A percentile compares a stretch with the other conserved stretches of the same genome.
These are phyloP conservation scores for Fragum sueziense DNA, from an alignment of 2,888 invertebrate species.

Conservation along the genomic window DNA sequence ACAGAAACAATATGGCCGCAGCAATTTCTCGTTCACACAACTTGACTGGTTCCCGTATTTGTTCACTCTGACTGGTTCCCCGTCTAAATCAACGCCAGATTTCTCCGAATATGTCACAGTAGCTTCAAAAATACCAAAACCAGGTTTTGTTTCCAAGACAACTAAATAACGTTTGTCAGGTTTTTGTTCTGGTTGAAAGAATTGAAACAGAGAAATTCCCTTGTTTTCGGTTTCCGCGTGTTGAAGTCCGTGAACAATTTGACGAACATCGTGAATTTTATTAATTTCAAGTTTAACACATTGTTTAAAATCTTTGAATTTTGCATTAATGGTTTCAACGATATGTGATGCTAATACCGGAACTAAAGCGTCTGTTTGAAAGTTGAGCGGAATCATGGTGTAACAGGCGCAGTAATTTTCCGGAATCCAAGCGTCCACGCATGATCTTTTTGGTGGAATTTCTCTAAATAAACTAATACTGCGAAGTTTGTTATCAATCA, in stretches of 20 bases:
- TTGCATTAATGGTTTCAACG: constrained; percentile 34
- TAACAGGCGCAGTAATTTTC: constrained; percentile 84
- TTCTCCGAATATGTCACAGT: constrained; percentile 11
- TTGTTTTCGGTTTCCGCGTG: constrained; percentile 53
- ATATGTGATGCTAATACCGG: constrained; percentile 20
- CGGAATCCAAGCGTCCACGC: constrained; percentile 89
- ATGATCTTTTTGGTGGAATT: constrained; percentile 89
- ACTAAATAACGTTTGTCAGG: constrained; percentile 38
- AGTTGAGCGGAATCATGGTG: constrained; percentile 41
- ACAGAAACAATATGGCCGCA: constrained; percentile 54
- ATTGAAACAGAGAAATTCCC: constrained; percentile 57
- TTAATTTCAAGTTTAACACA: constrained; percentile 42
- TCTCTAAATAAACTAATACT: constrained; percentile 88
- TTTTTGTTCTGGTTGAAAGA: constrained; percentile 46
- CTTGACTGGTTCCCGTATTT: constrained; percentile 51
- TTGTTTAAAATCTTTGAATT: constrained; percentile 10
- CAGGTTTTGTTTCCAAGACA: constrained; percentile 46
- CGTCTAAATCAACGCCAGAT: constrained; percentile 13
- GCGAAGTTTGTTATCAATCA: constrained; percentile 47
- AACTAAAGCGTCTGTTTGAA: constrained; percentile 18
- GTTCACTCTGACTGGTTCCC: constrained; percentile 47
- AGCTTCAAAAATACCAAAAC: constrained; percentile 52
- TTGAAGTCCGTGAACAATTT: constrained; percentile 39
- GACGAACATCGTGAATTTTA: constrained; percentile 35
- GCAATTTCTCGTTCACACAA: constrained; percentile 44